A percentile compares a stretch with the other conserved stretches of the same genome.
Conservation (phyloP, 2,888 invertebrate genomes). For the Lepidocyrtoides sp. region DNA sequence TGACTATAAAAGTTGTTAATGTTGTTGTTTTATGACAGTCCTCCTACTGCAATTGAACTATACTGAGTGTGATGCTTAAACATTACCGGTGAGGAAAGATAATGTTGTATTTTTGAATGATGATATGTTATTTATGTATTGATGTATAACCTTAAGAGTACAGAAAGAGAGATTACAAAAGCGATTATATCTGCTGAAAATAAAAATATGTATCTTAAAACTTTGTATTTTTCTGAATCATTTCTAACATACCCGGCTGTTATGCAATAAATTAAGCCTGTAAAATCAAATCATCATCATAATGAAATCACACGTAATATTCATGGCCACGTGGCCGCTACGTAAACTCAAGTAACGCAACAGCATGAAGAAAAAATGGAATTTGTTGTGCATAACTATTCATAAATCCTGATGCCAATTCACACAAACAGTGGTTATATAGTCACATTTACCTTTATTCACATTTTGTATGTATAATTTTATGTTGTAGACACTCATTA, state of each 20-base stretch:
- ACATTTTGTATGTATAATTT: neutral
- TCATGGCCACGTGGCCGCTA: no score
- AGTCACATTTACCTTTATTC: slow-evolving; percentile 30
- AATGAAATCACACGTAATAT: no score
- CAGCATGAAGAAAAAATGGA: no score
- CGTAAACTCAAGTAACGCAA: no score
- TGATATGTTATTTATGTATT: slow-evolving; percentile 14
- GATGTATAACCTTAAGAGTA: neutral
- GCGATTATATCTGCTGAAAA: neutral
- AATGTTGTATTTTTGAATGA: slow-evolving; percentile 71
- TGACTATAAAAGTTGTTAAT: neutral
- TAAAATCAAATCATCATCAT: no score
- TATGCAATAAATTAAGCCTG: no score
- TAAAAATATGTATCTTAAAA: neutral
- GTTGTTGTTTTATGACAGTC: neutral
- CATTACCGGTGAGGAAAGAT: slow-evolving; percentile 68
- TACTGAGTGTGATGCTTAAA: slow-evolving; percentile 39
- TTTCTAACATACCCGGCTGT: no score
- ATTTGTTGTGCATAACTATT: no score
- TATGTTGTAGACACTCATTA: slow-evolving; percentile 14
- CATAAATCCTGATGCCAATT: no score
- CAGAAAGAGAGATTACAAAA: slow-evolving; percentile 14
- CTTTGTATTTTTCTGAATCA: neutral
- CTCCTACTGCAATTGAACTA: neutral
- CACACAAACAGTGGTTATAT: no score